Percentiles rank a stretch among this genome's conserved stretches.
Evolutionary conservation across 2,113 vertebrate genomes (phyloP).

Genomic region (Alosa alosa): DNA sequence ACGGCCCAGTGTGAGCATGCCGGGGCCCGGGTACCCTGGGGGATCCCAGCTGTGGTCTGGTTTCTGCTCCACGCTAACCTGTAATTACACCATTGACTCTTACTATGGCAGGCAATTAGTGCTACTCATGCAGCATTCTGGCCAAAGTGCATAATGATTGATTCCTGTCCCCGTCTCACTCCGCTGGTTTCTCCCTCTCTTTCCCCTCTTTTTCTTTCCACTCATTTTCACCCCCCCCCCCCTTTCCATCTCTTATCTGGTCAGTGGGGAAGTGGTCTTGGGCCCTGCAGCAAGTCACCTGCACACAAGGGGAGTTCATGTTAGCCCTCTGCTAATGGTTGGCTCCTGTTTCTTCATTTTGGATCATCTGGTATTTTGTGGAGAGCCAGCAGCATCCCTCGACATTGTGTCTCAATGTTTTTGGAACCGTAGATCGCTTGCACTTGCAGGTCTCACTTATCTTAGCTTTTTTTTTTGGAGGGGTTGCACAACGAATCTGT

Average conservation of each 20-base stretch:
- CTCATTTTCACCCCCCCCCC: conserved; percentile 15
- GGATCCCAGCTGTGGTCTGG: conserved; percentile 70
- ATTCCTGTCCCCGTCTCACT: conserved; percentile 52
- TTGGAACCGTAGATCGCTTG: not conserved
- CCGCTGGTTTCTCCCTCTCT: not conserved
- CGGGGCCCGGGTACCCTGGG: conserved; percentile 61
- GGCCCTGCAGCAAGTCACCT: not conserved
- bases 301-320: not conserved
- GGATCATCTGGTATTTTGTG: not conserved
- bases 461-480: not conserved
- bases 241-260: not conserved
- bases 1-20: conserved; percentile 54
- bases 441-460: not conserved
- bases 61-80: conserved; percentile 61
- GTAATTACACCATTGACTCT: conserved; percentile 71
- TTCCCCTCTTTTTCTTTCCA: not conserved
- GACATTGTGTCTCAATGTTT: not conserved
- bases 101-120: conserved; percentile 65
- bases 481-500: conserved; percentile 8
- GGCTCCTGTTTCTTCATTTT: not conserved
- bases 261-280: not conserved
- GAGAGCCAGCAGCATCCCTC: not conserved
- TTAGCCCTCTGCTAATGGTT: not conserved
- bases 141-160: conserved; percentile 52
- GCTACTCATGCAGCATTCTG: conserved; percentile 54